Conservation (phyloP, 2,797 vertebrate species). For the Amblyraja radiata region DNA sequence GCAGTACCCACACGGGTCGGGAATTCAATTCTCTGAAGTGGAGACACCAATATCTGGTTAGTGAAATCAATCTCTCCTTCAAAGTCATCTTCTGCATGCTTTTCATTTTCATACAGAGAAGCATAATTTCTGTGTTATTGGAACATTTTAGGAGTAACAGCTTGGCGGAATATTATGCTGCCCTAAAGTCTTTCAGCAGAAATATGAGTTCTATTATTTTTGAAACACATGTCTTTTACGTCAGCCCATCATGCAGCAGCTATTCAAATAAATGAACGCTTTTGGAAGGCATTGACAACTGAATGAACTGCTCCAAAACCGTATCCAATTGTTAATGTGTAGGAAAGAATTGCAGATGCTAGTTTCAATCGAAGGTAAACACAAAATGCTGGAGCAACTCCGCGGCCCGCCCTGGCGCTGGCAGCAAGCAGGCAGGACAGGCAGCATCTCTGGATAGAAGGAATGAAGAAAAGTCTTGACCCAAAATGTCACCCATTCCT, state of each 20-base stretch:
- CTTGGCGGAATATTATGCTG: not conserved
- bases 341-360: too few relatives aligned
- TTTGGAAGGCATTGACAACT: slow-evolving; percentile 9
- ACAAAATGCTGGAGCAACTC: too few relatives aligned
- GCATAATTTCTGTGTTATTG: not conserved
- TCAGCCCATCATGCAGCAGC: not conserved
- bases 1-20: not conserved
- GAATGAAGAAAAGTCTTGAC: too few relatives aligned
- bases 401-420: too few relatives aligned
- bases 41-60: not conserved
- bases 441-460: too few relatives aligned
- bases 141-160: not conserved
- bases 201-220: slow-evolving; percentile 18
- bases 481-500: too few relatives aligned
- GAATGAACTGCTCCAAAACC: not conserved
- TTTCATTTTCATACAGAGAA: not conserved
- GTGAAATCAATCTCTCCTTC: not conserved
- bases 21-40: not conserved
- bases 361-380: too few relatives aligned
- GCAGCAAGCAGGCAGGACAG: too few relatives aligned
- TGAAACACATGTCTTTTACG: not conserved
- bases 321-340: not conserved
- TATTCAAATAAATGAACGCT: not conserved
- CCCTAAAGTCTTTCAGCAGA: not conserved
- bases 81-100: not conserved